phyloP scores from a whole-genome alignment of 2,797 vertebrate species.

The Uromys caudimaculatus region DNA sequence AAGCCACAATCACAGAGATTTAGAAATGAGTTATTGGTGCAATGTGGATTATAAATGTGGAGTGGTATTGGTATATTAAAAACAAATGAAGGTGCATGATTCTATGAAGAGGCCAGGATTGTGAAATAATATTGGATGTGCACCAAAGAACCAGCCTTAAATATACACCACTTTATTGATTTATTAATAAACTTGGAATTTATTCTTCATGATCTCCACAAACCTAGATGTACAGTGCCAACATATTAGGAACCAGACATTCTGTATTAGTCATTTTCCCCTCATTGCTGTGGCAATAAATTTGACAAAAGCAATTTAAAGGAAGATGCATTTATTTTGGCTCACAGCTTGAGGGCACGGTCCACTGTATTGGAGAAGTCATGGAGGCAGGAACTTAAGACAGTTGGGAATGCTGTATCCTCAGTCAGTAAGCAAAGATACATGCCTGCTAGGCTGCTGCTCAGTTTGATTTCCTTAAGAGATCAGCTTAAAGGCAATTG shows the following conservation, averaged over 20 bases:
- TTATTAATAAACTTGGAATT: background rate
- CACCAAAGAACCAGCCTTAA: background rate
- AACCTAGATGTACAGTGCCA: background rate
- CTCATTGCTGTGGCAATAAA: background rate
- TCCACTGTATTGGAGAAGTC: background rate
- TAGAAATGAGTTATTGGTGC: background rate
- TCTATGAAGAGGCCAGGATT: background rate
- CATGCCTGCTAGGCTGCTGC: background rate
- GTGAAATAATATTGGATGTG: accelerated
- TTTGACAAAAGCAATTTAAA: background rate
- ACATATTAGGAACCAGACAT: background rate
- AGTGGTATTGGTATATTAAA: background rate
- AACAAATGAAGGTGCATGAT: background rate
- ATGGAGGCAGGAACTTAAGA: background rate
- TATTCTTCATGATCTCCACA: background rate
- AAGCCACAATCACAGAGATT: background rate
- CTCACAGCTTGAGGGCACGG: background rate
- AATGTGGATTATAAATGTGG: too few relatives aligned
- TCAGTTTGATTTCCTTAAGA: background rate
- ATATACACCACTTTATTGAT: background rate
- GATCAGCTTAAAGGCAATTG: background rate
- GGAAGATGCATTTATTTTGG: background rate
- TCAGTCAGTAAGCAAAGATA: background rate
- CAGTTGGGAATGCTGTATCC: background rate
- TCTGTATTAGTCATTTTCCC: background rate